These are phyloP conservation scores for Enteromius paludinosus DNA, from an alignment of 2,797 vertebrate species.

Conservation along the genomic window DNA sequence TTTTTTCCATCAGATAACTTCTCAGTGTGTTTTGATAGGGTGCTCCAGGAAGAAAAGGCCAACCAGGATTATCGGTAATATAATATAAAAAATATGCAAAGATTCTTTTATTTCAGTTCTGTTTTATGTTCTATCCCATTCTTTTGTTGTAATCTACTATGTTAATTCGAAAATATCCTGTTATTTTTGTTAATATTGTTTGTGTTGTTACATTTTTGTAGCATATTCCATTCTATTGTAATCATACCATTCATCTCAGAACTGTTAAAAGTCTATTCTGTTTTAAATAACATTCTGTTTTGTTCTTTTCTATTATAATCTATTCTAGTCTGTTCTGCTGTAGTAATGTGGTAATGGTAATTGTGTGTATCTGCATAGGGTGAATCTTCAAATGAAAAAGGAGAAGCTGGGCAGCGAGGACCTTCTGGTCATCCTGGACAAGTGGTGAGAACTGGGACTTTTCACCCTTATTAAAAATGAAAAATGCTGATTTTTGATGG, in stretches of 20 bases:
- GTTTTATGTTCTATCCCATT: not conserved
- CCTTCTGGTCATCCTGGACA: slow-evolving; percentile 44
- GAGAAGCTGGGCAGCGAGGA: slow-evolving; percentile 47
- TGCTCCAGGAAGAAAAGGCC: slow-evolving; percentile 77
- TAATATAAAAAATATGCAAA: not conserved
- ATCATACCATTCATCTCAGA: not conserved
- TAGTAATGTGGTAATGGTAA: not conserved
- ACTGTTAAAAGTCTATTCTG: not conserved
- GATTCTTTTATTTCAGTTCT: not conserved
- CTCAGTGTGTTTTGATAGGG: slow-evolving; percentile 73
- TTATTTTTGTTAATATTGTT: not conserved
- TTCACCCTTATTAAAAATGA: not conserved
- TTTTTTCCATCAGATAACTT: not conserved
- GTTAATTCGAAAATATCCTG: not conserved
- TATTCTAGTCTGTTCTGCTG: not conserved
- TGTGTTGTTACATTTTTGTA: not conserved
- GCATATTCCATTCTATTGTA: not conserved
- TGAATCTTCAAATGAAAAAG: slow-evolving; percentile 19
- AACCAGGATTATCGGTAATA: slow-evolving; percentile 77
- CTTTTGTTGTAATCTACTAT: not conserved
- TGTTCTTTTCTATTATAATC: not conserved
- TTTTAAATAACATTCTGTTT: not conserved
- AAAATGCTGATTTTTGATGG: not conserved
- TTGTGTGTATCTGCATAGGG: slow-evolving; percentile 34
- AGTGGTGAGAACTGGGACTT: slow-evolving; percentile 24